Base-by-base conservation (phyloP, 2,888 invertebrate species). In the Drosophila atroscutellata region DNA sequence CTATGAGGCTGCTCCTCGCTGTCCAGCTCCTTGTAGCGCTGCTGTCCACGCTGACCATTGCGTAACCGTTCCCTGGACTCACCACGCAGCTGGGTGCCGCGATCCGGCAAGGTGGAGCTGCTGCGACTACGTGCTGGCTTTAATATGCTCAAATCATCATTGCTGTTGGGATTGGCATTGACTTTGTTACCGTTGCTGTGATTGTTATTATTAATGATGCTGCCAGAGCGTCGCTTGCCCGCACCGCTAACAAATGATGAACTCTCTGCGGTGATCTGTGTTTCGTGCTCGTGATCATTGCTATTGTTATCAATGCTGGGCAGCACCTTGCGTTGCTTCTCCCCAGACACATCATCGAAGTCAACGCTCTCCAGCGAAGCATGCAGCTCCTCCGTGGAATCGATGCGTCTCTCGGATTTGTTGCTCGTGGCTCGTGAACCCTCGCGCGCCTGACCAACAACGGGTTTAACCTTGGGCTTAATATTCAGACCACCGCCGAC, bases 181-280 rank as follows among this genome's bases (percentile, higher is more conserved):
- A 26, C 52, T 42, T 39, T 66, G 58, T 8, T 56, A 37, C 91
- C 68, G 36, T 62, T 72, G 24, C 39, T 39, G n/a, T 36, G 49
- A 13, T 36, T 51, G 28, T 39, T 54, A 34, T 24, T 50, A 36
- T 9, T 57, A 51, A 62, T 82, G 47, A 87, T 45, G 24, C 8
- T 45, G 24, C 93, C 64, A 26, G 63, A 78, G 42, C 91, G 81
- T 15, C 80, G 60, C 42, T 87, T 82, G 18, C 72, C 75, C 6
- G 75, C 8, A 5, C 89, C 89, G 49, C 81, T 88, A 6, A 93
- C 95, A 89, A 97, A 97, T 0, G 97, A 96, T 0, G 96, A 96
- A 9, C 96, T 95, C 92, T 97, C 97, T 11, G 97, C 96, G 0
- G 95, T 94, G 2, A 91, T 86, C 67, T 91, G 91, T 0, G 85